A percentile compares a stretch with the other conserved stretches of the same genome.
These are phyloP conservation scores for Ormia ochracea DNA, from an alignment of 2,888 invertebrate species.

Conservation along the genomic window DNA sequence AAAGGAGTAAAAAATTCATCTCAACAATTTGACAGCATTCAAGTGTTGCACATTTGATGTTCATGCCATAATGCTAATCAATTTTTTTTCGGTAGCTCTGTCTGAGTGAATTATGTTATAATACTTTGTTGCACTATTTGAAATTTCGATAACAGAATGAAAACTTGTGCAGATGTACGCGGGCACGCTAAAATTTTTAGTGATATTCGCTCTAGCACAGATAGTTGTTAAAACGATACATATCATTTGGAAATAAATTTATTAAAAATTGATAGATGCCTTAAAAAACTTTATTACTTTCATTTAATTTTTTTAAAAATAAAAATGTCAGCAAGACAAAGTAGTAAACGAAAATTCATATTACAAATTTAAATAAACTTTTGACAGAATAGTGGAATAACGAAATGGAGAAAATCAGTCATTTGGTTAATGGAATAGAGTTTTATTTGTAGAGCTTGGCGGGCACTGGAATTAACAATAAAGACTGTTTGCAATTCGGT, in stretches of 20 bases:
- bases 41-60: constrained; percentile 54
- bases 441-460: too few species aligned
- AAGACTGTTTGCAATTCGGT: too few species aligned
- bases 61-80: constrained; percentile 53
- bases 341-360: too few species aligned
- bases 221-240: not conserved
- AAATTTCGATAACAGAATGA: not conserved
- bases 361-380: too few species aligned
- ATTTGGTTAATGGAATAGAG: too few species aligned
- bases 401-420: too few species aligned
- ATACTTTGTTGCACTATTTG: constrained; percentile 24
- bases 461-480: too few species aligned
- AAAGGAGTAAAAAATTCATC: constrained; percentile 12
- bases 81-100: constrained; percentile 21
- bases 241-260: not conserved
- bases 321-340: too few species aligned
- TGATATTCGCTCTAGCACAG: not conserved
- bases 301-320: too few species aligned
- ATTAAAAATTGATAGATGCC: not conserved
- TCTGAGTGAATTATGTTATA: constrained; percentile 34
- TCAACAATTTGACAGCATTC: constrained; percentile 54
- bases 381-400: too few species aligned
- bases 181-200: not conserved
- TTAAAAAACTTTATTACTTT: not conserved
- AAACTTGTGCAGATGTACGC: not conserved